A percentile compares a stretch with the other conserved stretches of the same genome.
These are phyloP conservation scores for Sus cebifrons DNA, from an alignment of 2,797 vertebrate species.

Conservation along the genomic window DNA sequence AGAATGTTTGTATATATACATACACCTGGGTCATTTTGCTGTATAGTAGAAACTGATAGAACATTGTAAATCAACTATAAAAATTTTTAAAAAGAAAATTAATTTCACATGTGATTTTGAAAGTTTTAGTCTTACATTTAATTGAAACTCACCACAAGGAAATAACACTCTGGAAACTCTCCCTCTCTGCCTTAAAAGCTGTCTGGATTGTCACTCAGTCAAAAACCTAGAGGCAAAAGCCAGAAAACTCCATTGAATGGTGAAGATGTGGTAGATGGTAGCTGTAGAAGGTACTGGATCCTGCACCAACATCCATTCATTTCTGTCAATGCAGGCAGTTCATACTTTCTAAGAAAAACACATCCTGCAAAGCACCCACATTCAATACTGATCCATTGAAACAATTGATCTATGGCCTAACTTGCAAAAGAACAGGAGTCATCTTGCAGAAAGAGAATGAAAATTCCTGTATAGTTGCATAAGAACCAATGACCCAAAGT, in stretches of 20 bases:
- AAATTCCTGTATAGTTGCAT: not conserved
- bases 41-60: too few relatives aligned
- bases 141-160: not conserved
- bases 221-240: conserved; percentile 21
- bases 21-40: too few relatives aligned
- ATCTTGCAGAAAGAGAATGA: not conserved
- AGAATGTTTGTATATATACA: too few relatives aligned
- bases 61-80: too few relatives aligned
- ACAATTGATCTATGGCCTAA: not conserved
- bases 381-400: not conserved
- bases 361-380: not conserved
- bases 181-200: not conserved
- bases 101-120: conserved; percentile 50
- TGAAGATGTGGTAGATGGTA: not conserved
- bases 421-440: not conserved
- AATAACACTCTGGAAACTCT: not conserved
- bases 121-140: conserved; percentile 29
- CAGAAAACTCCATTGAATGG: not conserved
- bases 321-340: not conserved
- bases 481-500: not conserved
- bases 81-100: not conserved
- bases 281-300: not conserved
- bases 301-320: not conserved
- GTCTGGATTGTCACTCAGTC: not conserved
- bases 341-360: not conserved